Evolutionary conservation across 2,888 invertebrate species (phyloP).

Genomic region (Palloptera scutellata): DNA sequence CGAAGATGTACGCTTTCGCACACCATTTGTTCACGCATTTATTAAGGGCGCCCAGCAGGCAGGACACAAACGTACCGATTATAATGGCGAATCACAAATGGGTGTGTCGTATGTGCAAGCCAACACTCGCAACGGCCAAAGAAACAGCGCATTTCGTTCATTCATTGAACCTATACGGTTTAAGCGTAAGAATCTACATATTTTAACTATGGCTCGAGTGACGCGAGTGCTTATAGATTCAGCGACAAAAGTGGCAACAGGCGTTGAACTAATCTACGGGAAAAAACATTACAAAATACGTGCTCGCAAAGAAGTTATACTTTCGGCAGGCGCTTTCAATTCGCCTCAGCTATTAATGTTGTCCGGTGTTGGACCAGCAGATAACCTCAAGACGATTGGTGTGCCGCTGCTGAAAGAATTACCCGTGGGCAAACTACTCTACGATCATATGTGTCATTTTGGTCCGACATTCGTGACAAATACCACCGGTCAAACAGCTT

Average conservation of each 20-base stretch:
- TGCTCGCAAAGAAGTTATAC: conserved; percentile 81
- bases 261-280: conserved; percentile 72
- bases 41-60: conserved; percentile 71
- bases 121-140: conserved; percentile 68
- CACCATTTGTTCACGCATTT: conserved; percentile 67
- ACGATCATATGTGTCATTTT: conserved; percentile 67
- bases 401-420: conserved; percentile 71
- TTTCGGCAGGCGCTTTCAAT: conserved; percentile 87
- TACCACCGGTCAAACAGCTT: conserved; percentile 51
- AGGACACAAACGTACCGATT: conserved; percentile 75
- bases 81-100: conserved; percentile 71
- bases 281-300: conserved; percentile 65
- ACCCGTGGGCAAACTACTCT: conserved; percentile 73
- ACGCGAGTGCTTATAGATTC: conserved; percentile 74
- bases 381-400: conserved; percentile 67
- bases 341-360: conserved; percentile 91
- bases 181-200: conserved; percentile 71
- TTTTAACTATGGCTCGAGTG: conserved; percentile 71
- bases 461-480: conserved; percentile 61
- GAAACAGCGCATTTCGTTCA: conserved; percentile 73
- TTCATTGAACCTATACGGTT: conserved; percentile 69
- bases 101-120: conserved; percentile 75
- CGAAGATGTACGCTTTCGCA: conserved; percentile 69
- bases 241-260: conserved; percentile 71
- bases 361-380: conserved; percentile 73